A percentile compares a stretch with the other conserved stretches of the same genome.
Evolutionary conservation across 2,797 vertebrate genomes (phyloP).

Genomic region (Hozukius guyotensis): DNA sequence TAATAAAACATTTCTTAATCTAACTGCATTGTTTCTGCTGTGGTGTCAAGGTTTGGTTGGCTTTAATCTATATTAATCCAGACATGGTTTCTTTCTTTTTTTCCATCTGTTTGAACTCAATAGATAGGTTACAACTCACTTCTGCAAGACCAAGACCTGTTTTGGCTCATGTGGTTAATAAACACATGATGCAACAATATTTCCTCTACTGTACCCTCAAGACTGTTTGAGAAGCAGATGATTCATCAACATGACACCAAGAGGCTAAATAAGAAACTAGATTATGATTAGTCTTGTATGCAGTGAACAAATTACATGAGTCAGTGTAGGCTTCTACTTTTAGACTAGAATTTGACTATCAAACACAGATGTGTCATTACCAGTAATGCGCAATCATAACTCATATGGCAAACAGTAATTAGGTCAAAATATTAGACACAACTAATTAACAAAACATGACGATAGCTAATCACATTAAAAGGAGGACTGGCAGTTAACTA

Average conservation of each 20-base stretch:
- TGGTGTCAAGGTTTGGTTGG: neutral
- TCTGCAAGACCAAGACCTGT: slow-evolving; percentile 2
- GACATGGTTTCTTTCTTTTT: neutral
- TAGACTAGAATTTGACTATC: neutral
- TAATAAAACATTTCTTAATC: neutral
- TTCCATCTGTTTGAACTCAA: slow-evolving; percentile 26
- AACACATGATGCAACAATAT: slow-evolving; percentile 19
- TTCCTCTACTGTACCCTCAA: neutral
- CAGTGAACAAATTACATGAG: neutral
- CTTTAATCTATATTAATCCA: slow-evolving; percentile 8
- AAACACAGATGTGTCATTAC: slow-evolving; percentile 2
- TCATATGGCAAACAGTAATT: neutral
- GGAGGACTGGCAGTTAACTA: neutral
- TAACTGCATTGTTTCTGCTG: neutral
- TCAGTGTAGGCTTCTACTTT: neutral
- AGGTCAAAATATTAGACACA: neutral
- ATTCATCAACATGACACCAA: neutral
- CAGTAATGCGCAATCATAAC: neutral
- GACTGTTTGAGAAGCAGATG: neutral
- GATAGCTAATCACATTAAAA: slow-evolving; percentile 6
- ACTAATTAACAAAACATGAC: slow-evolving; percentile 5
- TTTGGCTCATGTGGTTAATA: slow-evolving; percentile 26
- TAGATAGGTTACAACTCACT: slow-evolving; percentile 24
- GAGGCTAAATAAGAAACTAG: neutral
- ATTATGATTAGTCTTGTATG: neutral